phyloP scores from a whole-genome alignment of 2,113 vertebrate genomes.

The Ptilonorhynchus violaceus region DNA sequence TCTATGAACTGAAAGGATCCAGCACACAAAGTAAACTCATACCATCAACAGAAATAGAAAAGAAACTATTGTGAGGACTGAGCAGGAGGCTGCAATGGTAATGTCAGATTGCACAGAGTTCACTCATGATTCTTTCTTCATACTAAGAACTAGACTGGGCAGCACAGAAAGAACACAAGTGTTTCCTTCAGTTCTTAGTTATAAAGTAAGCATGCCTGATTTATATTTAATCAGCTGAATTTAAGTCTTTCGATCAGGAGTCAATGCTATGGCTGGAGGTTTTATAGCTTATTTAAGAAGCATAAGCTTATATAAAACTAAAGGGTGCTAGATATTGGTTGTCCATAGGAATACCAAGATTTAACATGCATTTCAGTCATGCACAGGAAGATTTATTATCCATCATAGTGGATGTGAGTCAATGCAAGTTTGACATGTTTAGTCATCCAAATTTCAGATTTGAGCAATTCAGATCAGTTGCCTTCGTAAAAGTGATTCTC shows the following conservation, averaged over 20 bases:
- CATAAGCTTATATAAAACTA: background rate
- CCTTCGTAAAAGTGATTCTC: background rate
- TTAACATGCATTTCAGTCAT: background rate
- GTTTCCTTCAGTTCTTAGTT: background rate
- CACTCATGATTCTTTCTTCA: background rate
- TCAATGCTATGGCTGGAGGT: background rate
- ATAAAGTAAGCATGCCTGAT: background rate
- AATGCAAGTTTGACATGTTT: background rate
- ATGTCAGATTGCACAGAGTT: background rate
- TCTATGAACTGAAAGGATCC: background rate
- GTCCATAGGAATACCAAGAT: background rate
- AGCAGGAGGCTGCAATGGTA: background rate
- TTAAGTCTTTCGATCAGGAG: background rate
- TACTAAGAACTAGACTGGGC: background rate
- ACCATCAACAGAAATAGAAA: background rate
- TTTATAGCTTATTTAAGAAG: background rate
- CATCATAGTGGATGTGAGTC: background rate
- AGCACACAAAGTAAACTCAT: background rate
- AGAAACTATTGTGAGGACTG: background rate
- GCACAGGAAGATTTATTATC: background rate
- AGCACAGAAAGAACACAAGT: background rate
- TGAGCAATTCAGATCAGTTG: background rate
- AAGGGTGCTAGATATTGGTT: background rate
- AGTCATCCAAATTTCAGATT: background rate
- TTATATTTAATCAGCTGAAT: background rate